These are phyloP conservation scores for Lepisosteus osseus DNA, from an alignment of 2,113 vertebrate species.

Conservation along the genomic window DNA sequence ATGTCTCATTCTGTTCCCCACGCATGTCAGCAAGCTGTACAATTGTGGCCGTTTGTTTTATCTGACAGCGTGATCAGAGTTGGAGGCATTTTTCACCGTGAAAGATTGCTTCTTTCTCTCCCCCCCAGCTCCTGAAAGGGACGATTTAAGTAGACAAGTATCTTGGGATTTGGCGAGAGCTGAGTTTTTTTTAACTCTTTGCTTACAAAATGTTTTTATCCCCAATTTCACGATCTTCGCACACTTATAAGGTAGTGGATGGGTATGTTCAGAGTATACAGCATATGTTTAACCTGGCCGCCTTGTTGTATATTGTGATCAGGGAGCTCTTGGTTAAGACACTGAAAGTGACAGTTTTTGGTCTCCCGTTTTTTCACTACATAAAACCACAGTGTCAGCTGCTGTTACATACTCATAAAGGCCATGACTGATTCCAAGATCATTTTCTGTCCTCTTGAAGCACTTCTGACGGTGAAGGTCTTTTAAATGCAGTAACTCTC, in stretches of 20 bases:
- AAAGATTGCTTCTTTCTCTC: constrained; percentile 21
- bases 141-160: constrained; percentile 29
- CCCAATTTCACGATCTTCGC: neutral
- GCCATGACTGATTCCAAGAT: too few relatives aligned
- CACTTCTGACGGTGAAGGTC: neutral
- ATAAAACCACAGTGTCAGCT: too few relatives aligned
- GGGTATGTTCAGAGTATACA: neutral
- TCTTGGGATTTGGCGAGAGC: constrained; percentile 19
- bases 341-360: too few relatives aligned
- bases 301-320: neutral
- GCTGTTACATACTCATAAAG: too few relatives aligned
- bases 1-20: neutral
- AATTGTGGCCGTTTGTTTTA: constrained; percentile 41
- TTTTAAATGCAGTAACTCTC: neutral
- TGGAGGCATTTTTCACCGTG: constrained; percentile 35
- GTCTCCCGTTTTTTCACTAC: too few relatives aligned
- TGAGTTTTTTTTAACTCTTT: constrained; percentile 21
- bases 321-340: too few relatives aligned
- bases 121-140: constrained; percentile 19
- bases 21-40: neutral
- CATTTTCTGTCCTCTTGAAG: too few relatives aligned
- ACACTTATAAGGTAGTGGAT: neutral
- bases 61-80: constrained; percentile 45
- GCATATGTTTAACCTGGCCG: neutral
- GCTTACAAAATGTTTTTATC: constrained; percentile 6